Conservation (phyloP, 2,113 vertebrate species). For the Lycaon pictus region DNA sequence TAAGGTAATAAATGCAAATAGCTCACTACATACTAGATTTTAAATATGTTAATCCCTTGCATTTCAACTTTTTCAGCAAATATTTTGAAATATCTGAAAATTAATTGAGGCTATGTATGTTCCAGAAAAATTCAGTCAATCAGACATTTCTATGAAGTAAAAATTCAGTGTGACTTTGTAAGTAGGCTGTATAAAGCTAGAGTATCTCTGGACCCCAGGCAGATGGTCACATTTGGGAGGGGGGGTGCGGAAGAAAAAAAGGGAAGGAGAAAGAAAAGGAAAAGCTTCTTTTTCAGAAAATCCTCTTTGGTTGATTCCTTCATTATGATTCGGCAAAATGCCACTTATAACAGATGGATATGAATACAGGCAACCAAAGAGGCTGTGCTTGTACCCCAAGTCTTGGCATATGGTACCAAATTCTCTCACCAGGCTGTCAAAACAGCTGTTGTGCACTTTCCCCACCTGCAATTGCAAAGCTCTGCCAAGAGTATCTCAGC, state of each 20-base stretch:
- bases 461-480: constrained; percentile 63
- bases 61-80: neutral
- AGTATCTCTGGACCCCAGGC: constrained; percentile 5
- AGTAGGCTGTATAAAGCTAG: constrained; percentile 12
- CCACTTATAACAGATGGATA: constrained; percentile 83
- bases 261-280: rapidly evolving
- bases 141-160: constrained; percentile 51
- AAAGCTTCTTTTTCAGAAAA: constrained; percentile 57
- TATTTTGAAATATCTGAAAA: constrained; percentile 66
- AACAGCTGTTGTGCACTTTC: constrained; percentile 73
- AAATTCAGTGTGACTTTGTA: constrained; percentile 27
- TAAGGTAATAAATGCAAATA: neutral
- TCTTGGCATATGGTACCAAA: constrained; percentile 60
- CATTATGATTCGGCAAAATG: constrained; percentile 69
- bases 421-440: constrained; percentile 73
- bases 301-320: constrained; percentile 71
- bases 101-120: neutral
- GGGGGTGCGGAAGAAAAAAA: rapidly evolving
- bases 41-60: neutral
- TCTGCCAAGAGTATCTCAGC: constrained; percentile 48
- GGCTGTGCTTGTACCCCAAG: constrained; percentile 33
- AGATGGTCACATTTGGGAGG: constrained; percentile 70
- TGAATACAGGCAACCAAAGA: constrained; percentile 76
- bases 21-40: neutral
- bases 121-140: constrained; percentile 34